Evolutionary conservation across 1,140 invertebrate species (phyloP).

Genomic region (Drosophila ercepeae): DNA sequence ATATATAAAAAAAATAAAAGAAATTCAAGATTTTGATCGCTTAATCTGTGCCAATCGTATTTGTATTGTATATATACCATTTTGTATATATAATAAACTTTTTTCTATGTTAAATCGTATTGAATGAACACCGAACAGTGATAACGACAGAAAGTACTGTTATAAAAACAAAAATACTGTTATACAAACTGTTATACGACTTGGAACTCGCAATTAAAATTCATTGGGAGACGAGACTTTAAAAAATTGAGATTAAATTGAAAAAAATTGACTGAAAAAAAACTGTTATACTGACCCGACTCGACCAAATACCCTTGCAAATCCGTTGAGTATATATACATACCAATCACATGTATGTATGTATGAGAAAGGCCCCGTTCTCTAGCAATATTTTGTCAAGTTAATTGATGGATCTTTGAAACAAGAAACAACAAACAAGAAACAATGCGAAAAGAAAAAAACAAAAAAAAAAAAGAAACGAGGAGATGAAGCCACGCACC

Average conservation of each 20-base stretch:
- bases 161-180: constrained; percentile 18
- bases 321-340: constrained; percentile 53
- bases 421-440: constrained; percentile 42
- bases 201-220: neutral
- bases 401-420: constrained; percentile 70
- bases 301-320: constrained; percentile 51
- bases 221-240: neutral
- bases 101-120: constrained; percentile 64
- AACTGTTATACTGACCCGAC: constrained; percentile 27
- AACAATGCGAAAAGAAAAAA: constrained; percentile 25
- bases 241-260: neutral
- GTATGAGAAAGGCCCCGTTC: constrained; percentile 65
- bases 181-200: neutral
- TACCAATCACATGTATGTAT: constrained; percentile 32
- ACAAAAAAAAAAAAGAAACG: constrained; percentile 21
- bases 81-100: constrained; percentile 65
- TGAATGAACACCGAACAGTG: constrained; percentile 33
- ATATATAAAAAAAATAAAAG: constrained; percentile 22
- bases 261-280: neutral
- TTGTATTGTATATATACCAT: constrained; percentile 59
- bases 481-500: constrained; percentile 40
- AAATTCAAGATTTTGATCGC: constrained; percentile 41
- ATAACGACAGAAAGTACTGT: constrained; percentile 12
- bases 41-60: constrained; percentile 83
- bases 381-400: constrained; percentile 81